Percentiles rank a stretch among this genome's conserved stretches.
These are phyloP conservation scores for Bombylius discolor DNA, from an alignment of 2,888 invertebrate genomes.

Conservation along the genomic window DNA sequence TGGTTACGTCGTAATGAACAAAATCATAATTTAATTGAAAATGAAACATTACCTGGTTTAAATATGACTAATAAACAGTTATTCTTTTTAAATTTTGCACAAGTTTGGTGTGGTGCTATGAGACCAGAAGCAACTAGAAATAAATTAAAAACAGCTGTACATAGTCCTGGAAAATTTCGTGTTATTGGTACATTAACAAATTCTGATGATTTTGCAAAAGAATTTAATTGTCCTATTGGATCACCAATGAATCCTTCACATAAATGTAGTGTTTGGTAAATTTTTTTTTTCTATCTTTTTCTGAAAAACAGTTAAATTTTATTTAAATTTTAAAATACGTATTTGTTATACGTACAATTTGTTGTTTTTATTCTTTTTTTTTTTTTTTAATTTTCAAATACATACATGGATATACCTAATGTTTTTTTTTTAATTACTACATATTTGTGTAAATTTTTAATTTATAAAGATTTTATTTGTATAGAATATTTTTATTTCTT, in stretches of 20 bases:
- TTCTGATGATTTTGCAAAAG: slow-evolving; percentile 60
- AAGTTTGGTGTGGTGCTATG: slow-evolving; percentile 73
- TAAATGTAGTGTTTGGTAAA: slow-evolving; percentile 66
- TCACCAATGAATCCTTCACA: slow-evolving; percentile 65
- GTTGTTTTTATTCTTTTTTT: too few relatives aligned
- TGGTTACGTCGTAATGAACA: slow-evolving; percentile 49
- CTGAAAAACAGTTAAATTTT: too few relatives aligned
- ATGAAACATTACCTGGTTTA: slow-evolving; percentile 56
- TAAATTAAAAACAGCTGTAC: slow-evolving; percentile 69
- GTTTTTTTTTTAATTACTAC: too few relatives aligned
- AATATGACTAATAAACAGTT: slow-evolving; percentile 67
- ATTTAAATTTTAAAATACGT: too few relatives aligned
- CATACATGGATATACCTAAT: too few relatives aligned
- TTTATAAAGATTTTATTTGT: too few relatives aligned
- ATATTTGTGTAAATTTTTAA: too few relatives aligned
- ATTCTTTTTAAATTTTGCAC: slow-evolving; percentile 84
- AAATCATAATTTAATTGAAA: slow-evolving; percentile 12
- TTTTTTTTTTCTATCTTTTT: too few relatives aligned
- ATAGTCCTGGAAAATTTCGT: slow-evolving; percentile 69
- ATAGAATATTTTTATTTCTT: too few relatives aligned
- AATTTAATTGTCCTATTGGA: slow-evolving; percentile 56
- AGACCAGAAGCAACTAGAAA: slow-evolving; percentile 67
- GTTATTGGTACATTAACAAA: slow-evolving; percentile 70
- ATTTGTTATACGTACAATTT: too few relatives aligned
- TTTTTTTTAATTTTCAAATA: too few relatives aligned